Percentiles rank a stretch among this genome's conserved stretches.
These are phyloP conservation scores for Erythrolamprus reginae DNA, from an alignment of 2,113 vertebrate species.

Conservation along the genomic window DNA sequence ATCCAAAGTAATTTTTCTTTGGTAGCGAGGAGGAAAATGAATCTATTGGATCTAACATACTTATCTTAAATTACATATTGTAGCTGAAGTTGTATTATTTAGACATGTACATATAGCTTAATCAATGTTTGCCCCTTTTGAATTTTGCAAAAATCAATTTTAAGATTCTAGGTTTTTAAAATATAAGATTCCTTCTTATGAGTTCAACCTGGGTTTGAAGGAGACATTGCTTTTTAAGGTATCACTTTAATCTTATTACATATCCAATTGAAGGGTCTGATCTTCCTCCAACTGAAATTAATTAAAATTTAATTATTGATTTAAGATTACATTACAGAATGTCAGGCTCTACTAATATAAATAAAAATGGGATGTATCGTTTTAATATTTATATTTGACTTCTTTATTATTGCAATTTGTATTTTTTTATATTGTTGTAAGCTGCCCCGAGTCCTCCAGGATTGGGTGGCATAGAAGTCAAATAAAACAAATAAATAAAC, in stretches of 20 bases:
- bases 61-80: neutral
- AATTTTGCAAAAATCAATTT: neutral
- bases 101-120: neutral
- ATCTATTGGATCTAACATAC: neutral
- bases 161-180: neutral
- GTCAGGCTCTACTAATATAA: neutral
- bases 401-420: no score
- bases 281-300: neutral
- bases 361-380: no score
- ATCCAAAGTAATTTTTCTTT: neutral
- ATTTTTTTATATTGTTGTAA: no score
- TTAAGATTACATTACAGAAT: neutral
- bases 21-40: neutral
- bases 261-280: neutral
- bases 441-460: no score
- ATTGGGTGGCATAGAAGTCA: no score
- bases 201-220: neutral
- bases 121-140: neutral
- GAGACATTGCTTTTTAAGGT: neutral
- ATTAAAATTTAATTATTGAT: constrained; percentile 1
- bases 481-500: no score
- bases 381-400: no score
- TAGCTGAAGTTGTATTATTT: neutral
- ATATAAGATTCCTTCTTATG: neutral
- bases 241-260: neutral